Conservation (phyloP, 2,113 vertebrate genomes). For the Lepus europaeus region DNA sequence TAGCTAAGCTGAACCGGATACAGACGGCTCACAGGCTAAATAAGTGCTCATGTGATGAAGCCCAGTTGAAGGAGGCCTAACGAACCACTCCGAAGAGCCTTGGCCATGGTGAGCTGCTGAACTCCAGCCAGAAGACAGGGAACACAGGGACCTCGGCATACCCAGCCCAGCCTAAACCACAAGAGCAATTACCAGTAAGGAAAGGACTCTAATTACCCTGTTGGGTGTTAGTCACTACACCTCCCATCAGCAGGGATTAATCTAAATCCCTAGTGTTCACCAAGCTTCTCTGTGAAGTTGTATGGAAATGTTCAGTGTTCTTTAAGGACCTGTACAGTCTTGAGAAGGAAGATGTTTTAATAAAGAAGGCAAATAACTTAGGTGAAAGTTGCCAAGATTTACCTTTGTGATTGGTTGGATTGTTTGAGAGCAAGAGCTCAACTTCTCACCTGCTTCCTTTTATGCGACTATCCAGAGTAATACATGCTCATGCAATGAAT, state of each 20-base stretch:
- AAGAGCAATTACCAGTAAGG: not conserved
- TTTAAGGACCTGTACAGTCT: not conserved
- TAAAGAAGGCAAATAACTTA: not conserved
- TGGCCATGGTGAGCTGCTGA: not conserved
- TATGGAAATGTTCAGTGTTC: not conserved
- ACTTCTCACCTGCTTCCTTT: constrained; percentile 41
- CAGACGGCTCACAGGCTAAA: not conserved
- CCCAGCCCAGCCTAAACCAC: not conserved
- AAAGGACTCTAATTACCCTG: not conserved
- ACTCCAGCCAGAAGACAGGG: not conserved
- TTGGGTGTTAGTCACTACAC: constrained; percentile 22
- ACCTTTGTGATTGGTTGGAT: constrained; percentile 42
- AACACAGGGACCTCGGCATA: not conserved
- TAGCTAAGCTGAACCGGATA: not conserved
- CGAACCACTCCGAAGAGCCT: not conserved
- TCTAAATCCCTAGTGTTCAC: constrained; percentile 2
- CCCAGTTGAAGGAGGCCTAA: not conserved
- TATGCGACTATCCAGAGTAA: constrained; percentile 1
- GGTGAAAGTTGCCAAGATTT: not conserved
- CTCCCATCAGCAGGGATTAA: constrained; percentile 7
- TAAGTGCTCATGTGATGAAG: not conserved
- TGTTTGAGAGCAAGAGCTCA: constrained; percentile 30
- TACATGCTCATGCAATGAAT: not conserved
- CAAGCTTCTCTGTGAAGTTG: constrained; percentile 29
- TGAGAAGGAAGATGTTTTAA: constrained; percentile 56